Evolutionary conservation across 2,888 invertebrate genomes (phyloP), one percentile per base, ranked within the genome.

Genomic region (Athalia rosae): DNA sequence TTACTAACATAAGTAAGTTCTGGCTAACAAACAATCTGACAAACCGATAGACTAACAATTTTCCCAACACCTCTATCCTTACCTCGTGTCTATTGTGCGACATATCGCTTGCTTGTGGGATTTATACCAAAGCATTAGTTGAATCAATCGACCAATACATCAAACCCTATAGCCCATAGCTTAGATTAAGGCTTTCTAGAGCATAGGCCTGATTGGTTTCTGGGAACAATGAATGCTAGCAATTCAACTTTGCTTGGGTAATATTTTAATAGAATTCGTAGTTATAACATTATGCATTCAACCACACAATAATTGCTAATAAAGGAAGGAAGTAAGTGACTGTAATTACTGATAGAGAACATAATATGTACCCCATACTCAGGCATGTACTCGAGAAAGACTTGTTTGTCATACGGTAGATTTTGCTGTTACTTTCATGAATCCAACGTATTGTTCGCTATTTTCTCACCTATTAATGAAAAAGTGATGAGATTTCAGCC

Each of bases 1-100:
- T 90, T 90, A 90, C 89, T 89, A 90, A 90, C 89, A 90, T 89
- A 89, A 90, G 89, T 90, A 90, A 90, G 89, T 90, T 89, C 88
- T 90, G 84, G 88, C 89, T 89, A 89, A 89, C 89, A 89, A 89
- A 87, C 87, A 87, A 83, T 83, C 80, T 83, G 80, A 76, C 77
- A 64, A 78, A 78, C 47, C 73, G 84, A 86, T 82, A 84, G 81
- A 87, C 85, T 87, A 86, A 86, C 83, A 84, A 81, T 82, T 77
- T 47, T 58, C 84, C 85, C 83, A 76, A 83, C 74, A 83, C 85
- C 81, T 84, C 83, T 82, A 82, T 83, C 83, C 84, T 87, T 86
- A 86, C 87, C 87, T 89, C 87, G 86, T 85, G 87, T 89, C 87
- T 87, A 86, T 85, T 88, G 87, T 84, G 87, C 87, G 87, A 87